These are phyloP conservation scores for Torymus auratus DNA, from an alignment of 2,888 invertebrate species.

Conservation along the genomic window DNA sequence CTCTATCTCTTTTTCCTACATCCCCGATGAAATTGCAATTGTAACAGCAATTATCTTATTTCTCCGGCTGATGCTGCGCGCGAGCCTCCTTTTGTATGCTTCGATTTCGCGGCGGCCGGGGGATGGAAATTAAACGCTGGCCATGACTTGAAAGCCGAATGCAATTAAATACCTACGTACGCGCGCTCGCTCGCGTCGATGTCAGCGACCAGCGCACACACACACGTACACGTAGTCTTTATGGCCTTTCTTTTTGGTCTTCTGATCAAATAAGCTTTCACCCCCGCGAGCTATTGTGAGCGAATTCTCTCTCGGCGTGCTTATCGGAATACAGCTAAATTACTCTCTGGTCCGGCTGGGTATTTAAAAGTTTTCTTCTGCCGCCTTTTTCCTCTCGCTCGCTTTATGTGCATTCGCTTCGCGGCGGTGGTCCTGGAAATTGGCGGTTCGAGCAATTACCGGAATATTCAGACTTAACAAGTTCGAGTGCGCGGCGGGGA, in stretches of 20 bases:
- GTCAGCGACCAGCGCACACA: conserved; percentile 44
- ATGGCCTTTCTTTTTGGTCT: conserved; percentile 35
- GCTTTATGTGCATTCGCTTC: too few relatives aligned
- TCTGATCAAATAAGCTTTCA: conserved; percentile 48
- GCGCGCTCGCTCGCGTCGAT: conserved; percentile 39
- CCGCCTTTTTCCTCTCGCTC: too few relatives aligned
- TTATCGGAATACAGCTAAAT: background rate
- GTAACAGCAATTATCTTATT: conserved; percentile 72
- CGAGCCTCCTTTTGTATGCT: conserved; percentile 64
- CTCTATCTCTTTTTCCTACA: background rate
- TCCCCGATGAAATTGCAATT: conserved; percentile 68
- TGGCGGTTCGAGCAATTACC: background rate
- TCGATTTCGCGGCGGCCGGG: conserved; percentile 64
- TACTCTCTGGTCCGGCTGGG: background rate
- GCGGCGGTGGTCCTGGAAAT: background rate
- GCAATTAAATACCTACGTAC: conserved; percentile 58
- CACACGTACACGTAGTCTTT: conserved; percentile 2
- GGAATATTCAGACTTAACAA: background rate
- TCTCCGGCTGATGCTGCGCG: conserved; percentile 57
- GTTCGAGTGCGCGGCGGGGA: too few relatives aligned
- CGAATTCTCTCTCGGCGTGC: background rate
- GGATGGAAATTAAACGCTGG: conserved; percentile 62
- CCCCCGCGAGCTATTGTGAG: conserved; percentile 30
- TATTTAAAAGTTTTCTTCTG: too few relatives aligned
- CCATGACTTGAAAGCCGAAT: conserved; percentile 58